Conservation (phyloP, 2,888 invertebrate genomes). For the Adelphocoris suturalis region DNA sequence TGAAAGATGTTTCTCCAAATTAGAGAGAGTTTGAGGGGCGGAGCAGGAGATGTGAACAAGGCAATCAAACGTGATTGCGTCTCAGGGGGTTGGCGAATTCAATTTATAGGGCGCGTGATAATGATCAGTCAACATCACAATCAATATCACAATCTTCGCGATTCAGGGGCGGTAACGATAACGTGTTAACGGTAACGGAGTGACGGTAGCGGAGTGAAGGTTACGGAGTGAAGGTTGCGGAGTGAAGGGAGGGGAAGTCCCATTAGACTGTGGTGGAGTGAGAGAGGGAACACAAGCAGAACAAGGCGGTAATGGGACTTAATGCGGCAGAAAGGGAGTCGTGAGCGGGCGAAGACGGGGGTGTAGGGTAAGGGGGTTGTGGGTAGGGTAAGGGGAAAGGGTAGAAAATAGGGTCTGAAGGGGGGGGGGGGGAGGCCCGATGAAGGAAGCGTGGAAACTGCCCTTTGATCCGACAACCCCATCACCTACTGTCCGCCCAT, state of each 20-base stretch:
- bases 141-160: background rate
- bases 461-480: conserved; percentile 30
- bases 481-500: background rate
- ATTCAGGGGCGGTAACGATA: background rate
- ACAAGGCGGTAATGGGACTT: conserved; percentile 50
- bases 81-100: background rate
- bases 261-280: background rate
- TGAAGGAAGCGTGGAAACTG: background rate
- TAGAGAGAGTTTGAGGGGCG: background rate
- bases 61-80: conserved; percentile 10
- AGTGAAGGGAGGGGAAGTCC: background rate
- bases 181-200: too few species aligned
- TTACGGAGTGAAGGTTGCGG: too few species aligned
- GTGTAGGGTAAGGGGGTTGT: background rate
- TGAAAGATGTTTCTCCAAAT: background rate
- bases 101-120: background rate
- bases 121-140: conserved; percentile 12
- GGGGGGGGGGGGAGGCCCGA: background rate
- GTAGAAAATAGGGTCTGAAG: background rate
- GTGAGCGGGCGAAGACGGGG: background rate
- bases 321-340: background rate
- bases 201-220: too few species aligned
- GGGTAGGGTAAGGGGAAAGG: too few species aligned
- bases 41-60: background rate
- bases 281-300: conserved; percentile 38